Evolutionary conservation across 2,797 vertebrate species (phyloP).

Genomic region (Neostethus bicornis): DNA sequence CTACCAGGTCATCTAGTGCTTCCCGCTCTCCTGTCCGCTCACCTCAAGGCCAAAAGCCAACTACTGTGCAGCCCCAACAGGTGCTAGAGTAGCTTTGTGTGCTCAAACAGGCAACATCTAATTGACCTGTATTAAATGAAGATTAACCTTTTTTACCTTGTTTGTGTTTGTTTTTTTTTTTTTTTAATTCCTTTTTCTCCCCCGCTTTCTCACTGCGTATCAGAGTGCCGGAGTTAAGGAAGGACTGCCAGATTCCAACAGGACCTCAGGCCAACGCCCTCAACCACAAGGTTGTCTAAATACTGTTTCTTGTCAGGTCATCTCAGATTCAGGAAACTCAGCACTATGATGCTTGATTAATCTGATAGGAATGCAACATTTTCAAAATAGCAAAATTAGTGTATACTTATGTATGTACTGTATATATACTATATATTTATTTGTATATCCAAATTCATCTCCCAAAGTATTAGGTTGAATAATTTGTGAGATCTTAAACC

Average conservation of each 20-base stretch:
- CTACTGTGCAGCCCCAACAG: constrained; percentile 91
- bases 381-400: neutral
- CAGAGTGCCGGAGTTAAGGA: constrained; percentile 90
- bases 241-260: constrained; percentile 84
- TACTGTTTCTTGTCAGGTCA: constrained; percentile 90
- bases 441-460: neutral
- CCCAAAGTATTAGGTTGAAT: neutral
- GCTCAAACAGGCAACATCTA: neutral
- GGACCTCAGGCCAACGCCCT: constrained; percentile 89
- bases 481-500: neutral
- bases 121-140: neutral
- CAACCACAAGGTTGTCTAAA: constrained; percentile 98
- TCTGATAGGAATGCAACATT: neutral
- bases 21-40: constrained; percentile 86
- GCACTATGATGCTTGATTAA: neutral
- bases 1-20: constrained; percentile 81
- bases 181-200: constrained; percentile 5
- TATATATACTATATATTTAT: too few relatives aligned
- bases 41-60: constrained; percentile 85
- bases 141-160: neutral
- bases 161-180: constrained; percentile 10
- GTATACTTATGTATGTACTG: too few relatives aligned
- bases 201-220: constrained; percentile 37
- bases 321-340: constrained; percentile 87
- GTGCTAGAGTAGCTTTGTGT: constrained; percentile 64